Percentiles rank a stretch among this genome's conserved stretches.
Conservation (phyloP, 2,113 vertebrate species). For the Merops nubicus region DNA sequence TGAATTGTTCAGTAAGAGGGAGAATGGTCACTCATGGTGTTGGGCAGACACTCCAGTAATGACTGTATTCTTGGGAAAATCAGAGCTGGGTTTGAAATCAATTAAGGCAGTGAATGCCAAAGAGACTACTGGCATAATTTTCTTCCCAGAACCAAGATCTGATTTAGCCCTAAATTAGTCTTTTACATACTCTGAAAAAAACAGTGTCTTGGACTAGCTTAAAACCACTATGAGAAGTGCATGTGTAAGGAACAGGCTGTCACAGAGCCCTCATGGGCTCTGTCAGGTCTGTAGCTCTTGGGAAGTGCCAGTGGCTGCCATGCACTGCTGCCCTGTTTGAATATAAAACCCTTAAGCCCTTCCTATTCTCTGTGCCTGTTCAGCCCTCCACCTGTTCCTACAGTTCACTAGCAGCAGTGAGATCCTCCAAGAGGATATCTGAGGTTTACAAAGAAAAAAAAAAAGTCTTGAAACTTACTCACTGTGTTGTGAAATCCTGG, state of each 20-base stretch:
- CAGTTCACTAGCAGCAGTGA: neutral
- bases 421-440: neutral
- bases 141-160: neutral
- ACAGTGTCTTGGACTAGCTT: neutral
- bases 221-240: neutral
- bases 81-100: neutral
- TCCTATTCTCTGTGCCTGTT: neutral
- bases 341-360: neutral
- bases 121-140: neutral
- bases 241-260: neutral
- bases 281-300: neutral
- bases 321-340: neutral
- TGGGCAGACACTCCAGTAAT: neutral
- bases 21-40: neutral
- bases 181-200: neutral
- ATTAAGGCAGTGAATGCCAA: neutral
- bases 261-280: neutral
- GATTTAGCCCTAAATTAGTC: neutral
- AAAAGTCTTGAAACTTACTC: neutral
- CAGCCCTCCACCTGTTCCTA: neutral
- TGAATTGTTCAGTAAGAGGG: neutral
- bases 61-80: accelerated
- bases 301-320: neutral
- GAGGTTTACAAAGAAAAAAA: neutral
- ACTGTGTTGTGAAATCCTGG: neutral